Evolutionary conservation across 1,140 invertebrate genomes (phyloP), one percentile per base, ranked within the genome.

Genomic region (Lepidurus packardi): DNA sequence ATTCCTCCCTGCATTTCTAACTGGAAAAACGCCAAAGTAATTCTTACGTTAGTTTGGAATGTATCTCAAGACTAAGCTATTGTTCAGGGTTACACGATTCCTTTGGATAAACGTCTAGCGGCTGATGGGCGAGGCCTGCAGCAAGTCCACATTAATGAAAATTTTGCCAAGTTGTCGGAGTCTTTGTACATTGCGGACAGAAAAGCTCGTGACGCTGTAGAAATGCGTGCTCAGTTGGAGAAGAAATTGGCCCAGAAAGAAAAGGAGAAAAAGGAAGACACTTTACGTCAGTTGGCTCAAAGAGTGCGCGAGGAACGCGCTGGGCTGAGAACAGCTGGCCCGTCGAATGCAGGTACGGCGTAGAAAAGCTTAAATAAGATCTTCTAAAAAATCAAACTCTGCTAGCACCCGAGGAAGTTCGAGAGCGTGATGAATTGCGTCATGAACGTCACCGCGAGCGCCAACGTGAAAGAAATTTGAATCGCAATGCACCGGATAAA

Each of bases 1-100:
- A 98, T 99, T 82, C 98, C 98, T 21, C 98, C 98, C 0, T 99
- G 98, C 84, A 98, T 99, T 80, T 98, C 95, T 13, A 99, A 99
- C 84, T 99, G 98, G 98, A 99, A 99, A 86, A 99, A 99, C 85
- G 94, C 97, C 3, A 98, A 96, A 89, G 95, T 90, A 86, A 80
- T 81, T 80, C 43, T 79, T 3, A 25, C n/a, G 21, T 74, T 13
- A 7, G n/a, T 73, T 73, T 77, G 34, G 13, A 25, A 41, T 16
- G 41, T 8, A 45, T 13, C 34, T 73, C 21, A 16, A 43, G 3
- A 75, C 34, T 34, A 75, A 43, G 16, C 34, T 75, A 25, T 73
- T 80, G 83, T 81, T 81, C 73, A 90, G 89, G 94, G 96, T 83
- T 99, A 98, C 86, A 99, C 98, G 0, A 98, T 99, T 83, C 98